Evolutionary conservation across 2,888 invertebrate genomes (phyloP), one percentile per base, ranked within the genome.

Genomic region (Malachius bipustulatus): DNA sequence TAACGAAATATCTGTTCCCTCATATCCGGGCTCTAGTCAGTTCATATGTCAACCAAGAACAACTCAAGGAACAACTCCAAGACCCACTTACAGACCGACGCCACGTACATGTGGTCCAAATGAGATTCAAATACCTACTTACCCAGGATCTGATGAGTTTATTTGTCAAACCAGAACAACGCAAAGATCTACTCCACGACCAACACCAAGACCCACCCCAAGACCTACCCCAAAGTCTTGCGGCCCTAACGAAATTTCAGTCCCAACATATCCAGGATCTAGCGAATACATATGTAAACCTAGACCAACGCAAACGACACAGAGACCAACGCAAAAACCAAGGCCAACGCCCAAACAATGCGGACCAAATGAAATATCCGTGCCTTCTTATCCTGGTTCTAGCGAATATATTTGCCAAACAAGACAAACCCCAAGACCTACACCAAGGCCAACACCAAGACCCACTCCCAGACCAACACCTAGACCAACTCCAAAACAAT

Each of bases 61-160:
- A 32, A 34, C 36, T 2, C 14, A 15, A 32, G 2, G 8, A 38
- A 30, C 30, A 41, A 41, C 12, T 30, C 38, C 9, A 30, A 39
- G 27, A 42, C 40, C 33, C 44, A 45, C 4, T 16, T 31, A 14
- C 45, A 45, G 24, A 19, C 24, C 24, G 24, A 19, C 6, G 6
- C n/a, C n/a, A n/a, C n/a, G n/a, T n/a, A n/a, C n/a, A 8, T 19
- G 24, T 35, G 29, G 9, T 13, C 35, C 24, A 27, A 34, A 3
- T 32, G 35, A 16, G 4, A 6, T 16, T 6, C 10, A 8, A 34
- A 28, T 35, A 6, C 26, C 27, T n/a, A n/a, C n/a, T n/a, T n/a
- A 27, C 11, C 4, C 12, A 2, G 19, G 10, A 13, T 32, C 15
- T 10, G 16, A 13, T 16, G 30, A 36, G 10, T 15, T 14, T 8